phyloP scores from a whole-genome alignment of 1,140 invertebrate genomes.

The Sycophila sp. region DNA sequence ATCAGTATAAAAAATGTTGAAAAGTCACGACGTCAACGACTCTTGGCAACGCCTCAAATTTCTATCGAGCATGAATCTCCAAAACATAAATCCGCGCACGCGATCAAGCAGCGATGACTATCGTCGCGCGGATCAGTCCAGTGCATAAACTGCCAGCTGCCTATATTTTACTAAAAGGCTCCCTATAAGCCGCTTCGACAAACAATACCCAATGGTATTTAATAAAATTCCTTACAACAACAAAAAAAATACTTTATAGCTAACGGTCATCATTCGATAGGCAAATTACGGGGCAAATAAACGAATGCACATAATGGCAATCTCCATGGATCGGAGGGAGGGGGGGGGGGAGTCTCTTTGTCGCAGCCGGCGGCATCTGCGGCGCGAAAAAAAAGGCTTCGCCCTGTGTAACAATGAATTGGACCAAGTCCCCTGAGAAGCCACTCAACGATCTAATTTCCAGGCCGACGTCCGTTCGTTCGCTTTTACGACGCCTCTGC shows the following conservation, averaged over 20 bases:
- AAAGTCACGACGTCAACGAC: neutral
- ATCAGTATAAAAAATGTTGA: neutral
- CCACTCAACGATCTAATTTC: constrained; percentile 18
- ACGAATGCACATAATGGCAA: too few species aligned
- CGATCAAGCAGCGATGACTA: constrained; percentile 18
- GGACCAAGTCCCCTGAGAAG: constrained; percentile 1
- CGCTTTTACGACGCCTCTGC: constrained; percentile 6
- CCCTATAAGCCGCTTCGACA: too few species aligned
- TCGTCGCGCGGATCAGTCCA: constrained; percentile 27
- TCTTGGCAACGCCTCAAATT: constrained; percentile 29
- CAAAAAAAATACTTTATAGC: too few species aligned
- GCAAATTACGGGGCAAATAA: too few species aligned
- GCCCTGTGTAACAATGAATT: neutral
- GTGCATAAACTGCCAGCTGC: too few species aligned
- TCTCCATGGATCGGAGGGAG: too few species aligned
- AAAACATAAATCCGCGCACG: constrained; percentile 16
- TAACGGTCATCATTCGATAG: too few species aligned
- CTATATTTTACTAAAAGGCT: too few species aligned
- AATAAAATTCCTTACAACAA: too few species aligned
- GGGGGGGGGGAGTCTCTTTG: too few species aligned
- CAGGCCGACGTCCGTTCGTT: neutral
- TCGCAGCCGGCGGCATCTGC: neutral
- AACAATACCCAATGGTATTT: too few species aligned
- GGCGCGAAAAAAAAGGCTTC: neutral
- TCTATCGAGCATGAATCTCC: constrained; percentile 18